Base-by-base conservation (phyloP, 2,888 invertebrate species). In the Campoletis raptor region DNA sequence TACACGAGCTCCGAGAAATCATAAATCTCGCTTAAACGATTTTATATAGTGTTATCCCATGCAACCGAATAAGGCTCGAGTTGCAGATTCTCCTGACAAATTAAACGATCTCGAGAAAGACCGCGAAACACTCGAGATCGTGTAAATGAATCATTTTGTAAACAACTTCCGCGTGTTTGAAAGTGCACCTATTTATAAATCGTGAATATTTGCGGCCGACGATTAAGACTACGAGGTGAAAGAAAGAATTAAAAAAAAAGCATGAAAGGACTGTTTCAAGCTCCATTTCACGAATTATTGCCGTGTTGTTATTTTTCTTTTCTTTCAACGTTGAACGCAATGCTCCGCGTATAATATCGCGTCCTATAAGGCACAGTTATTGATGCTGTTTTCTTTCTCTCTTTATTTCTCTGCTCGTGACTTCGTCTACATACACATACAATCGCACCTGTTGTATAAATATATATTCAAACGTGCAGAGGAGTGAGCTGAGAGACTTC, bases 251-350 rank as follows among this genome's bases (percentile, higher is more conserved):
- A 0, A 12, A 18, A 36, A 24, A 18, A 36, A 18, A 8, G 36
- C 18, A 24, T 0, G 3, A 9, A 30, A 52, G 30, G 24, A 15
- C 12, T 40, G 21, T 72, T 80, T 66, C 42, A 48, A 48, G 48
- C 70, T 70, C 54, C 10, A 81, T 42, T 78, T 77, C 57, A 42
- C 18, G 66, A 81, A 85, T 81, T 81, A 85, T 81, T 54, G 45
- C 48, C 40, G 57, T 66, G 70, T 61, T 30, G 54, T 30, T 73
- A 21, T 76, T 82, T 48, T 15, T 52, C 66, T 74, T 40, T 21
- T 67, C 5, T 54, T n/a, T 15, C 42, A 24, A 61, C 37, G 15
- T 37, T 61, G 7, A 42, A 21, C 45, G 40, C 70, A 36, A 54
- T 80, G 40, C 36, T 21, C 15, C 5, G n/a, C 37, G 30, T 24